Evolutionary conservation across 2,113 vertebrate genomes (phyloP).

Genomic region (Tangachromis dhanisi): DNA sequence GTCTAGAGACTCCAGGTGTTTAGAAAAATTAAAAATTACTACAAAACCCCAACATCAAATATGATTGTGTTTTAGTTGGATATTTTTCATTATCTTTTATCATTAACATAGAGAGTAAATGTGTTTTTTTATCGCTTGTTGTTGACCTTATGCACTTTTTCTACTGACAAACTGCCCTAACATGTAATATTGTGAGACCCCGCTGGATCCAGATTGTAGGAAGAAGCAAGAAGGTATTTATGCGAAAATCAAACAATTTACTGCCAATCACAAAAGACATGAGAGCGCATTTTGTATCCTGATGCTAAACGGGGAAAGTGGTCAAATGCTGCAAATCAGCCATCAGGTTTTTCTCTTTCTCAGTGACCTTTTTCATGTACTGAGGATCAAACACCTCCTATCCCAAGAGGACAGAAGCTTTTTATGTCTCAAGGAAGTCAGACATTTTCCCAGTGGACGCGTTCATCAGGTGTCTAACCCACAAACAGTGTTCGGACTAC

Average conservation of each 20-base stretch:
- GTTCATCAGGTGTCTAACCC: neutral
- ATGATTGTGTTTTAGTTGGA: neutral
- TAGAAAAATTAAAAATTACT: neutral
- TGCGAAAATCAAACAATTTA: neutral
- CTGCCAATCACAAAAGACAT: neutral
- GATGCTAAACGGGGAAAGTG: neutral
- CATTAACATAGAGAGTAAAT: neutral
- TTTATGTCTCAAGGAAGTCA: neutral
- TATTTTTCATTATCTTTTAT: neutral
- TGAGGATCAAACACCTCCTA: neutral
- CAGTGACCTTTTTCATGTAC: neutral
- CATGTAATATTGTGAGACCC: neutral
- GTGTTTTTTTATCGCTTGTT: neutral
- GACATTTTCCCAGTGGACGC: neutral
- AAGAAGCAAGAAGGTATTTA: neutral
- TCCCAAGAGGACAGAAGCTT: neutral
- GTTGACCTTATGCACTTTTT: neutral
- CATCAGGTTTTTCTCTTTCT: neutral
- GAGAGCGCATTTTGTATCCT: neutral
- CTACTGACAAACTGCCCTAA: neutral
- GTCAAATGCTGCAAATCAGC: neutral
- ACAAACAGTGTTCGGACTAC: constrained; percentile 4
- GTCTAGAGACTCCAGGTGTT: neutral
- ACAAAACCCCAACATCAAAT: neutral
- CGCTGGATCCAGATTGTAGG: neutral